A percentile compares a stretch with the other conserved stretches of the same genome.
Conservation (phyloP, 2,113 vertebrate genomes). For the Ceyx margarethae region DNA sequence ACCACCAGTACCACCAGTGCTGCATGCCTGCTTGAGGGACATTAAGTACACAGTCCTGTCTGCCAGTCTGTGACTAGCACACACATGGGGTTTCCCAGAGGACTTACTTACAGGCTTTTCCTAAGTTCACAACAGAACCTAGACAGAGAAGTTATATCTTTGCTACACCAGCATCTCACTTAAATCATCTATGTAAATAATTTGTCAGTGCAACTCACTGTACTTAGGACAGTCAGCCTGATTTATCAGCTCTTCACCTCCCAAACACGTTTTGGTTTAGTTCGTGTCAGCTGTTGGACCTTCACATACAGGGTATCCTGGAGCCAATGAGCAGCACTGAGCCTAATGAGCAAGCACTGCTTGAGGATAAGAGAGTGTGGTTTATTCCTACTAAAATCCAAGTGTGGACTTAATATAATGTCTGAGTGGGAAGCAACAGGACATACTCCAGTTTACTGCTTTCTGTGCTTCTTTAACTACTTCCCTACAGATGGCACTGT, state of each 20-base stretch:
- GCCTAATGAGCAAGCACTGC: fast-evolving
- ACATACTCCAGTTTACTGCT: not conserved
- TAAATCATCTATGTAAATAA: not conserved
- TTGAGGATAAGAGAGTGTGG: not conserved
- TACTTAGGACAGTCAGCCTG: not conserved
- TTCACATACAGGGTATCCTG: not conserved
- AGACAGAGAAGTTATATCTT: not conserved
- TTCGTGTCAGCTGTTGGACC: not conserved
- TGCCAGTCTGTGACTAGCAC: not conserved
- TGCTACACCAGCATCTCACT: not conserved
- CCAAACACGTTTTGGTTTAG: not conserved
- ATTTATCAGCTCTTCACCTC: not conserved
- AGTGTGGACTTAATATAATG: not conserved
- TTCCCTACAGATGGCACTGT: slow-evolving; percentile 68
- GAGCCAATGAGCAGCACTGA: not conserved
- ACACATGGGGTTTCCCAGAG: not conserved
- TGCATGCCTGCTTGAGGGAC: not conserved
- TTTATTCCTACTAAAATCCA: not conserved
- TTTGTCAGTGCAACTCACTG: not conserved
- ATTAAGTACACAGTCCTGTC: not conserved
- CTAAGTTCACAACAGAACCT: not conserved
- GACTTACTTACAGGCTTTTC: fast-evolving
- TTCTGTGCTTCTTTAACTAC: slow-evolving; percentile 27
- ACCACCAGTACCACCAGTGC: not conserved
- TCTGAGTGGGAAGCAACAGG: not conserved